These are phyloP conservation scores for Ploceus nigricollis DNA, from an alignment of 2,113 vertebrate species.

Conservation along the genomic window DNA sequence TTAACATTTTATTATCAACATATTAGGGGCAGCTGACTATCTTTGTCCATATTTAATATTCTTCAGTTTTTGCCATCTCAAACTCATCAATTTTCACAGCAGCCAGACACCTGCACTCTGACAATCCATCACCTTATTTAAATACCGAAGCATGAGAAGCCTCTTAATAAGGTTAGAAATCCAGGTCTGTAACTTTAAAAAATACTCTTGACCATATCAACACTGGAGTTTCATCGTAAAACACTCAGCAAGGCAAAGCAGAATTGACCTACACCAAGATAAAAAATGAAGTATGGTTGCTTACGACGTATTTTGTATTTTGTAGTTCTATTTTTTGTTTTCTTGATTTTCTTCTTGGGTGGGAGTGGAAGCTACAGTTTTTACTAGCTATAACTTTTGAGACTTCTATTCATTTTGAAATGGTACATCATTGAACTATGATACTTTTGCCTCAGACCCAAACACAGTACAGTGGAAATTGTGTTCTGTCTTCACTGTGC, in stretches of 20 bases:
- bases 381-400: not conserved
- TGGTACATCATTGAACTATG: not conserved
- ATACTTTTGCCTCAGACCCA: not conserved
- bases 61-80: not conserved
- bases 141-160: accelerated
- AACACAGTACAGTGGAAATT: not conserved
- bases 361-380: not conserved
- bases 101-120: not conserved
- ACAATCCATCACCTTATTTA: not conserved
- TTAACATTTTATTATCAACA: not conserved
- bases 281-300: not conserved
- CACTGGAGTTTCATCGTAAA: not conserved
- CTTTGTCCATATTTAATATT: not conserved
- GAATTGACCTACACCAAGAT: not conserved
- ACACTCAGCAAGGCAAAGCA: not conserved
- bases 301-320: not conserved
- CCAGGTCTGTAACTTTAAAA: not conserved
- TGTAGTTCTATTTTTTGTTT: not conserved
- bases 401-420: not conserved
- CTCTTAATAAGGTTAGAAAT: not conserved
- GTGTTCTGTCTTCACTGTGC: not conserved
- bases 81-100: not conserved
- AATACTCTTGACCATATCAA: not conserved
- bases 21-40: not conserved
- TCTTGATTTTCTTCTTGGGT: not conserved